Conservation (phyloP, 2,113 vertebrate species). For the Etheostoma cragini region DNA sequence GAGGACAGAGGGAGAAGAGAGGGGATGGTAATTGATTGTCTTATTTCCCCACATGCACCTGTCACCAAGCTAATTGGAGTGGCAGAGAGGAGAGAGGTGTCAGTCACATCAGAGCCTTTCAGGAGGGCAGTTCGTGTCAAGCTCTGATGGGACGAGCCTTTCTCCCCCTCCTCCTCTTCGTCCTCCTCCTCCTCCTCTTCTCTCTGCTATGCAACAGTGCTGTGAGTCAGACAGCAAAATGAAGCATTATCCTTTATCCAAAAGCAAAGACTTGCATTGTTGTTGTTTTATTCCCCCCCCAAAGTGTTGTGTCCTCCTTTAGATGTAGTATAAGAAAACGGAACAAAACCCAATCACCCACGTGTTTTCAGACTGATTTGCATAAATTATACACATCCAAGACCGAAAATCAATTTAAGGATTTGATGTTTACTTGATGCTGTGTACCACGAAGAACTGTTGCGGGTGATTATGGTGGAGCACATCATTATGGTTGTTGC, state of each 20-base stretch:
- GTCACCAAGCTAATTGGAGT: slow-evolving; percentile 78
- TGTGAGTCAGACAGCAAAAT: slow-evolving; percentile 1
- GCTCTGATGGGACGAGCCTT: slow-evolving; percentile 28
- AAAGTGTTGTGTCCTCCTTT: slow-evolving; percentile 22
- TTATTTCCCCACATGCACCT: slow-evolving; percentile 61
- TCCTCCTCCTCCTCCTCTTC: background rate
- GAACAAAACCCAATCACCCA: slow-evolving; percentile 37
- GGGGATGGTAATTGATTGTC: slow-evolving; percentile 74
- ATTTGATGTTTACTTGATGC: slow-evolving; percentile 53
- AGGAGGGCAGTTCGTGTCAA: slow-evolving; percentile 43
- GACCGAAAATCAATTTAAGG: slow-evolving; percentile 40
- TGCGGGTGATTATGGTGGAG: slow-evolving; percentile 26
- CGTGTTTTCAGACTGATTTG: slow-evolving; percentile 40
- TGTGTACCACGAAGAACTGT: slow-evolving; percentile 12
- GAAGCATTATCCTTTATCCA: background rate
- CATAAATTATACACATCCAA: slow-evolving; percentile 19
- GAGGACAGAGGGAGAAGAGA: slow-evolving; percentile 36
- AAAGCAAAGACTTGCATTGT: background rate
- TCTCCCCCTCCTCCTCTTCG: background rate
- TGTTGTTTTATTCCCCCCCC: background rate
- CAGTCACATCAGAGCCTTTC: slow-evolving; percentile 64
- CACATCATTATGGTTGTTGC: slow-evolving; percentile 42
- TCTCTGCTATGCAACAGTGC: slow-evolving; percentile 22
- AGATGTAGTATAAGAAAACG: slow-evolving; percentile 18
- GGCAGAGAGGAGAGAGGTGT: slow-evolving; percentile 59